These are phyloP conservation scores for Cordilura impudica DNA, from an alignment of 2,888 invertebrate species.

Conservation along the genomic window DNA sequence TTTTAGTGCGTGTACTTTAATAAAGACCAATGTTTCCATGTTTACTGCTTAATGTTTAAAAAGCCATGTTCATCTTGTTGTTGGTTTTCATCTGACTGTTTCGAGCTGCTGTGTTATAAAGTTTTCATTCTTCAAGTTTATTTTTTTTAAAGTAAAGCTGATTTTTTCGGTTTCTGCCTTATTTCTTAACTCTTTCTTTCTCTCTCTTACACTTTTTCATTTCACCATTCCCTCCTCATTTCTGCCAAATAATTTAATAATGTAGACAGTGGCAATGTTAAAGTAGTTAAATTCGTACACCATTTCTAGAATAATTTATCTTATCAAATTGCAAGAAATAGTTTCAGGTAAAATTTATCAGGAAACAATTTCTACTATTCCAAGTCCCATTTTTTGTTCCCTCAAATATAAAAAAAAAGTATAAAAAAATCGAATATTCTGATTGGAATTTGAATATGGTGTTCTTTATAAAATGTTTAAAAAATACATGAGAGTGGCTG, in stretches of 20 bases:
- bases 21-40: conserved; percentile 28
- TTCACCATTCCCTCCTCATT: background rate
- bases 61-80: conserved; percentile 29
- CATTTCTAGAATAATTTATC: too few relatives aligned
- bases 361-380: too few relatives aligned
- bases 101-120: background rate
- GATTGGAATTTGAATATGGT: background rate
- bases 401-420: too few relatives aligned
- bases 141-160: conserved; percentile 28
- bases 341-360: too few relatives aligned
- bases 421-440: too few relatives aligned
- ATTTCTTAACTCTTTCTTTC: conserved; percentile 2
- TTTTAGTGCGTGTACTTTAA: conserved; percentile 1
- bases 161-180: conserved; percentile 32
- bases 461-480: background rate
- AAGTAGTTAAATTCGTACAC: background rate
- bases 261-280: conserved; percentile 13
- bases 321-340: too few relatives aligned
- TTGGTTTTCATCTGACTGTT: background rate
- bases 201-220: background rate
- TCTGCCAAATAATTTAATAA: conserved; percentile 48
- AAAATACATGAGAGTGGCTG: background rate
- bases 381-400: too few relatives aligned
- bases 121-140: background rate
- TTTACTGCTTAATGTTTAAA: conserved; percentile 24